Base-by-base conservation (phyloP, 2,888 invertebrate genomes). In the Luffia ferchaultella region DNA sequence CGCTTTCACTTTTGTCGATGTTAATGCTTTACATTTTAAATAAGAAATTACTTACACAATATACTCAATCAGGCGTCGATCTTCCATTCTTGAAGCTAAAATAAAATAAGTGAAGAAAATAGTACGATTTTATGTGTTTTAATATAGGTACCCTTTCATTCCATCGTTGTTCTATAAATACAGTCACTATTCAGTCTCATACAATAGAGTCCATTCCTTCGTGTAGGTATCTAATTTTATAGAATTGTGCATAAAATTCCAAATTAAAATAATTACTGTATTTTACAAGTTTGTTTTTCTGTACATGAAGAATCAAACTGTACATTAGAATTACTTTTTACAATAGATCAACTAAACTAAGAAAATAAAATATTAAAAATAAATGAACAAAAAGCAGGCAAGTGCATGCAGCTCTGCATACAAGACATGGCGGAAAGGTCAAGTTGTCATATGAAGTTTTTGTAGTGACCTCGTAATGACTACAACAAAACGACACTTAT, bases 401-500 rank as follows among this genome's bases (percentile, higher is more conserved):
- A 86, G 77, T 76, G 85, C 88, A 88, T 88, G 89, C 89, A 71
- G 84, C 85, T 76, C 83, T 80, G 84, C 85, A 83, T 85, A 84
- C 84, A 83, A 82, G 80, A 79, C 86, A 86, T 87, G 87, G 86
- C 86, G 85, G 87, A 80, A 85, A 85, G 85, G 87, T 88, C 87
- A 86, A 87, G 87, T 88, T 86, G 88, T 87, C 88, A 86, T 86
- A 88, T 84, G 85, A 86, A 73, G 53, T 75, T 70, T 74, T 84
- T 76, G 55, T 83, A 58, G 69, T 76, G 85, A 85, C 85, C 85
- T 80, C 79, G 70, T 75, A 74, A 72, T 72, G 69, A 79, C 78
- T 84, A 83, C 84, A 77, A 80, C 78, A 78, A 87, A 89, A 90
- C 89, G 89, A 90, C 89, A 89, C 87, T 89, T 89, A 90, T 84